Base-by-base conservation (phyloP, 2,888 invertebrate species). In the Xanthia togata region DNA sequence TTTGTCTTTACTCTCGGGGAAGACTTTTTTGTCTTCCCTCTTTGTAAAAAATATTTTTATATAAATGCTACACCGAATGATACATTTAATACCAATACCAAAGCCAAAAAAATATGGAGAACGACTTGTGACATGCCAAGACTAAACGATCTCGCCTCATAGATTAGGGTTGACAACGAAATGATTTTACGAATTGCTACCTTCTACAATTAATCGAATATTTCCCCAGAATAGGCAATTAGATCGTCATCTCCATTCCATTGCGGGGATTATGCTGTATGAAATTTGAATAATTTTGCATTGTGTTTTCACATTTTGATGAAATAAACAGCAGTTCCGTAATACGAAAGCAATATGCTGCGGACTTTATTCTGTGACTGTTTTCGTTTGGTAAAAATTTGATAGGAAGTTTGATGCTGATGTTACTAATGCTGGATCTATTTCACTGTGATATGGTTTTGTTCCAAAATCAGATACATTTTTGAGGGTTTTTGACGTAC, bases 261-360 rank as follows among this genome's bases (percentile, higher is more conserved):
- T 84, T 84, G 81, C 85, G 83, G 88, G 88, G 89, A 91, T 92
- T 90, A 91, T 89, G 87, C 90, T 85, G 90, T 89, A 89, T 90
- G 87, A 90, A 90, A 92, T 93, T 92, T 92, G 91, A 93, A 92
- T 93, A 93, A 93, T 91, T 93, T 92, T 89, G 89, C 92, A 91
- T 92, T 88, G 86, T 81, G 87, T 89, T 88, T 85, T 81, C 78
- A 88, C 83, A 91, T 90, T 89, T 88, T 81, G 89, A 87, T 85
- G 87, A 88, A 87, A 87, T 89, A 87, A 82, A 85, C 83, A 87
- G 78, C 72, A 72, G 78, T 78, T 70, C 65, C 64, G 73, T 81
- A 31, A 53, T 81, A 69, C 74, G 77, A 63, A 60, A 76, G 75
- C 69, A 81, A 76, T 85, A 70, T 73, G 72, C 70, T 65, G 62